Conservation (phyloP, 2,113 vertebrate genomes). For the Shinisaurus crocodilurus region DNA sequence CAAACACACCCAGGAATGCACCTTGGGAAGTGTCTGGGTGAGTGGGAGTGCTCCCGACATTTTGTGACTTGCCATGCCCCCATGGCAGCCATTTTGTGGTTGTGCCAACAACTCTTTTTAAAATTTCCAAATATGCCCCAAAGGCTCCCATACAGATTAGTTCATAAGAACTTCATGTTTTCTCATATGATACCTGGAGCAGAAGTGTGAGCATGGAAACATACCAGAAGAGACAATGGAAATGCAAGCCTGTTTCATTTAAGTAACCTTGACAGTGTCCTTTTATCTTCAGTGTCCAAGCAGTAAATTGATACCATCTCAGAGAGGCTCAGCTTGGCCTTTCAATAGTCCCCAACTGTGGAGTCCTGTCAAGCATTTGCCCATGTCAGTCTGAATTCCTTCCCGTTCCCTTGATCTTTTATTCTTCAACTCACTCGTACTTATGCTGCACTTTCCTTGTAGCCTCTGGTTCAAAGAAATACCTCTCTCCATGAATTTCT, state of each 20-base stretch:
- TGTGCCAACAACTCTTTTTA: not conserved
- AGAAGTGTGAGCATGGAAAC: not conserved
- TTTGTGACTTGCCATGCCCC: not conserved
- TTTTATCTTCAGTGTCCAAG: conserved; percentile 12
- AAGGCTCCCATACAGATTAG: not conserved
- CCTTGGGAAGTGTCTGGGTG: too few relatives aligned
- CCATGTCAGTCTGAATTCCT: conserved; percentile 25
- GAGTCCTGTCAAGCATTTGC: conserved; percentile 28
- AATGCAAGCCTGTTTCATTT: not conserved
- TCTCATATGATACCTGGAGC: not conserved
- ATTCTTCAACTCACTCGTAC: not conserved
- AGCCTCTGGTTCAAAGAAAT: not conserved
- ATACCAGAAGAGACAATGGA: not conserved
- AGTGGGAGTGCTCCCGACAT: not conserved
- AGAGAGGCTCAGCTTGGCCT: not conserved
- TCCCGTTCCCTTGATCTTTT: conserved; percentile 21
- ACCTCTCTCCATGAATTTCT: not conserved
- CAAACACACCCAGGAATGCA: not conserved
- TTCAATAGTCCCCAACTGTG: not conserved
- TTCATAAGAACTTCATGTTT: not conserved
- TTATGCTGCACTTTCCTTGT: not conserved
- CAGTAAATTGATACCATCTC: conserved; percentile 15
- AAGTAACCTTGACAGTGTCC: conserved; percentile 33
- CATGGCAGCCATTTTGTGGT: not conserved
- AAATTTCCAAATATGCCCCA: not conserved